phyloP scores from a whole-genome alignment of 2,797 vertebrate genomes.

The Tiaroga cobitis region DNA sequence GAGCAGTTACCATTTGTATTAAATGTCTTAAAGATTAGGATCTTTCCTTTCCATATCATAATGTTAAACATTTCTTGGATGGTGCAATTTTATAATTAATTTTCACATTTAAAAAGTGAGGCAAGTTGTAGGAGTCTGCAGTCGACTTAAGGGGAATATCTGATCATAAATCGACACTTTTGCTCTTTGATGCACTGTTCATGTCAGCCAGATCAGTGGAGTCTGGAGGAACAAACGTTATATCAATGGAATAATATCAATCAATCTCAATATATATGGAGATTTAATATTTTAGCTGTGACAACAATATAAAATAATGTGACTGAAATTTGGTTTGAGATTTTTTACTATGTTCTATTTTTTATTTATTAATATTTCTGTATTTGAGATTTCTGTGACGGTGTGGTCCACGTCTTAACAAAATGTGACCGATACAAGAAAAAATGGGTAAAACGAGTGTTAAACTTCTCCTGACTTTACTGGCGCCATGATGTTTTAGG shows the following conservation, averaged over 20 bases:
- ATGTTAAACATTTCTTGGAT: not conserved
- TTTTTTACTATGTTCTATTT: not conserved
- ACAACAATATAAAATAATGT: not conserved
- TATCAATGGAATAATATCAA: not conserved
- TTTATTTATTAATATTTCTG: not conserved
- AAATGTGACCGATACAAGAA: not conserved
- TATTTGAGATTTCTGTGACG: not conserved
- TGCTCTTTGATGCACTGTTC: not conserved
- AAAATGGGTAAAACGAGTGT: not conserved
- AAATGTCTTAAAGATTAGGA: not conserved
- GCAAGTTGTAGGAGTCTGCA: not conserved
- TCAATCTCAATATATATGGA: not conserved
- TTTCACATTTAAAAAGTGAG: not conserved
- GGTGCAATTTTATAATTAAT: not conserved
- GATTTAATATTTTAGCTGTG: not conserved
- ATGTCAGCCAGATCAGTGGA: not conserved
- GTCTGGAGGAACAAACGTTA: not conserved
- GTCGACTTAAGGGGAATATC: not conserved
- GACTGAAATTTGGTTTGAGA: not conserved
- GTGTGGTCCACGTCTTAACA: not conserved
- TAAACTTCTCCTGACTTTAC: slow-evolving; percentile 12
- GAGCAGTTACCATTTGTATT: not conserved
- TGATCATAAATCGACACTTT: slow-evolving; percentile 4
- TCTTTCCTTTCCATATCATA: not conserved
- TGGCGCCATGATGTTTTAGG: not conserved